Evolutionary conservation across 64 coral and sea anemone genomes (phyloP).

Genomic region (Pocillopora verrucosa): DNA sequence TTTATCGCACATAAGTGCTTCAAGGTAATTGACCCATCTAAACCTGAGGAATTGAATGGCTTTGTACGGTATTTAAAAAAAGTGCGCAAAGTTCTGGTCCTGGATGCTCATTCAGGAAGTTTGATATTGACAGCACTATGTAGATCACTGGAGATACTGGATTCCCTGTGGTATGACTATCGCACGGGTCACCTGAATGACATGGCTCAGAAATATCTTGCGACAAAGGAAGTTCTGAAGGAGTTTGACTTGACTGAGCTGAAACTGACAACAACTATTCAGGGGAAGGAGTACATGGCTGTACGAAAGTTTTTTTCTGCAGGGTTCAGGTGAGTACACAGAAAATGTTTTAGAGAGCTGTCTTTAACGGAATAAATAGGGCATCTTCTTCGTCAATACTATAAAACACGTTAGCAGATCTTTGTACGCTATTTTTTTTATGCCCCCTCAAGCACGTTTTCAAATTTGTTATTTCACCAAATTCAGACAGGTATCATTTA

Average conservation of each 20-base stretch:
- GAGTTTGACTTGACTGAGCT: not conserved
- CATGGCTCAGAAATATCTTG: not conserved
- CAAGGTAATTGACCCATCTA: not conserved
- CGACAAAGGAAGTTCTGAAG: not conserved
- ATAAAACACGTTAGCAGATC: no score
- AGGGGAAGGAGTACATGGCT: not conserved
- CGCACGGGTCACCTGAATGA: not conserved
- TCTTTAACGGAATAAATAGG: no score
- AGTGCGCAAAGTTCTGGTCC: not conserved
- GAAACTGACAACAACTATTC: not conserved
- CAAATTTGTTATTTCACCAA: no score
- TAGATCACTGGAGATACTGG: not conserved
- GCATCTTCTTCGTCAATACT: no score
- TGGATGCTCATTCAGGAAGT: not conserved
- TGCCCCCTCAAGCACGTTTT: no score
- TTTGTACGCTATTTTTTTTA: no score
- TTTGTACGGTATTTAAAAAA: not conserved
- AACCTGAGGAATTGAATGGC: not conserved
- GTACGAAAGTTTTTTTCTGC: not conserved
- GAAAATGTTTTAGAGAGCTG: not conserved
- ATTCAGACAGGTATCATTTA: no score
- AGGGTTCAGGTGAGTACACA: not conserved
- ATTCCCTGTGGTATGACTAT: not conserved
- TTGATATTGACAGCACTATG: not conserved
- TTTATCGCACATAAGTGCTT: not conserved